Evolutionary conservation across 2,113 vertebrate species (phyloP).

Genomic region (Phylloscopus trochilus): DNA sequence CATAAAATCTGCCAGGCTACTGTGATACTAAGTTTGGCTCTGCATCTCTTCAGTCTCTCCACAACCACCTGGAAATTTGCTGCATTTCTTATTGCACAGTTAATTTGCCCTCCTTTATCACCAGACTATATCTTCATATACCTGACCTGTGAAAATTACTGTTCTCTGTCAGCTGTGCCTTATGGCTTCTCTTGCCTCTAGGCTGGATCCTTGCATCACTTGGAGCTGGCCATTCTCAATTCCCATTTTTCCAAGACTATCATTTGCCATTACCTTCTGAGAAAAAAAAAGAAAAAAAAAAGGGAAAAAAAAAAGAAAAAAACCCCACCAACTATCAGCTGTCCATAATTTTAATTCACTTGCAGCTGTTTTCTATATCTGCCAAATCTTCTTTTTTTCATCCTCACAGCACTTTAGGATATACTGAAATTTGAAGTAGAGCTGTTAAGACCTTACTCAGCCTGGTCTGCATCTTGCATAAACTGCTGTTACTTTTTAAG

Average conservation of each 20-base stretch:
- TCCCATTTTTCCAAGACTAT: not conserved
- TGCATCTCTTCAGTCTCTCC: not conserved
- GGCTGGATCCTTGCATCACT: not conserved
- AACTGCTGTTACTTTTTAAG: not conserved
- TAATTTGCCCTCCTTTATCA: not conserved
- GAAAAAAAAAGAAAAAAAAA: not conserved
- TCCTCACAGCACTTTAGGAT: not conserved
- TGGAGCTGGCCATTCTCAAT: not conserved
- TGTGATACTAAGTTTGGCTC: not conserved
- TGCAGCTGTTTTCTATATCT: not conserved
- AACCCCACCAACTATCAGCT: not conserved
- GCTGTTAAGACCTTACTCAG: not conserved
- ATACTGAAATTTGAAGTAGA: not conserved
- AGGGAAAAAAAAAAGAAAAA: not conserved
- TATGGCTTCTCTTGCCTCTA: not conserved
- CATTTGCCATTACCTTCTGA: not conserved
- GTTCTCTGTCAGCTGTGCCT: not conserved
- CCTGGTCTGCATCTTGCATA: not conserved
- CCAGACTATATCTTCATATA: not conserved
- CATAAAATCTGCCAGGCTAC: not conserved
- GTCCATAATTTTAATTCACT: not conserved
- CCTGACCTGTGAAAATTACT: not conserved
- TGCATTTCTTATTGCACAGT: not conserved
- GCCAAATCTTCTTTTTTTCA: not conserved
- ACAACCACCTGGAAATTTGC: not conserved